A percentile compares a stretch with the other conserved stretches of the same genome.
Evolutionary conservation across 2,888 invertebrate genomes (phyloP).

Genomic region (Agriotes lineatus): DNA sequence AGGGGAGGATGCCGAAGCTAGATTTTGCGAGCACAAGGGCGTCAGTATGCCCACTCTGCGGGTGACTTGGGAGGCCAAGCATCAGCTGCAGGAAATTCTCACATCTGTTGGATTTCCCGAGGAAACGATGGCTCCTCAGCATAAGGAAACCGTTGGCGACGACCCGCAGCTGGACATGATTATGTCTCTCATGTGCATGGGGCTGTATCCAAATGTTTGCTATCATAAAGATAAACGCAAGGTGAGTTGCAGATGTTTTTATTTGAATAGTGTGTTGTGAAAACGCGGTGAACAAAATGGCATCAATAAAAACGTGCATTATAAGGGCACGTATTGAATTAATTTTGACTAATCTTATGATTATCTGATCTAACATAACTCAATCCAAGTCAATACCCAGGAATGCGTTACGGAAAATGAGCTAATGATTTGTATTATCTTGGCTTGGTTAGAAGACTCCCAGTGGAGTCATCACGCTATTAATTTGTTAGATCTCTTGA

Average conservation of each 20-base stretch:
- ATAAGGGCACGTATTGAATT: too few species aligned
- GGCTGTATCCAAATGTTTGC: slow-evolving; percentile 97
- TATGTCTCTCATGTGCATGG: slow-evolving; percentile 88
- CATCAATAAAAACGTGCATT: too few species aligned
- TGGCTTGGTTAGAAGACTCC: too few species aligned
- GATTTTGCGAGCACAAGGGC: slow-evolving; percentile 93
- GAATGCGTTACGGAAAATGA: too few species aligned
- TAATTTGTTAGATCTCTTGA: too few species aligned
- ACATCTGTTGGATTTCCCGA: slow-evolving; percentile 89
- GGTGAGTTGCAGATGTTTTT: slow-evolving; percentile 63
- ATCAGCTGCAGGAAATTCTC: slow-evolving; percentile 72
- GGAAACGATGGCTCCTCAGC: slow-evolving; percentile 81
- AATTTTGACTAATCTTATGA: too few species aligned
- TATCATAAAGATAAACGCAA: slow-evolving; percentile 95
- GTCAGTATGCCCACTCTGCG: slow-evolving; percentile 90
- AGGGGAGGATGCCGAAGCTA: slow-evolving; percentile 81
- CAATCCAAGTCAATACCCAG: too few species aligned
- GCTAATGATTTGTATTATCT: too few species aligned
- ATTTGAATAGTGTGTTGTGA: too few species aligned
- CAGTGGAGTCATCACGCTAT: too few species aligned
- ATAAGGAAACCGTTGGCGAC: slow-evolving; percentile 81
- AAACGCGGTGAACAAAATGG: too few species aligned
- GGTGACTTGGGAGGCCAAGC: slow-evolving; percentile 92
- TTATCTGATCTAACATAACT: too few species aligned
- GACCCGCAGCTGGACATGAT: slow-evolving; percentile 87